phyloP scores from a whole-genome alignment of 1,140 invertebrate genomes.

The Lanistes nyassanus region DNA sequence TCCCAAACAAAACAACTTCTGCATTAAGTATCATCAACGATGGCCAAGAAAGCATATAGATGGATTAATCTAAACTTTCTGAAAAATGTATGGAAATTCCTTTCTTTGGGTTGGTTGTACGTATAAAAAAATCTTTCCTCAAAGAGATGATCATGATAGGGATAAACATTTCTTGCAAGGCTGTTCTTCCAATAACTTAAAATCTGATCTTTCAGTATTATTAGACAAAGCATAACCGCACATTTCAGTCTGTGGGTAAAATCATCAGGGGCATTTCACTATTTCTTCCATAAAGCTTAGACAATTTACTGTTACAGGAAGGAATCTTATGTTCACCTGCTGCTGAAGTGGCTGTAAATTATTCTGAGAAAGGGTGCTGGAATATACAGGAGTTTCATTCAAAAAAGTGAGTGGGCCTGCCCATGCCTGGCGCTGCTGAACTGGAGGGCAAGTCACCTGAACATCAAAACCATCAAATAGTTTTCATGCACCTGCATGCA shows the following conservation, averaged over 20 bases:
- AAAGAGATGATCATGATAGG: too few relatives aligned
- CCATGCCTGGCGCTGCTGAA: slow-evolving; percentile 57
- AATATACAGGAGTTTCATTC: slow-evolving; percentile 31
- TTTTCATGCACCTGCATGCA: not conserved
- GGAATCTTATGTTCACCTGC: not conserved
- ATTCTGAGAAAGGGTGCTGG: slow-evolving; percentile 28
- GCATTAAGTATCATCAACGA: not conserved
- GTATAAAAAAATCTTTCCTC: too few relatives aligned
- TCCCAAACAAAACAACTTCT: not conserved
- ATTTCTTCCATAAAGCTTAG: not conserved
- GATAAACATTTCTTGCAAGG: too few relatives aligned
- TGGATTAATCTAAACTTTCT: too few relatives aligned
- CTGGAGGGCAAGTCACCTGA: slow-evolving; percentile 58
- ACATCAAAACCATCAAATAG: not conserved
- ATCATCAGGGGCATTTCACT: too few relatives aligned
- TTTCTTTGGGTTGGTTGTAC: too few relatives aligned
- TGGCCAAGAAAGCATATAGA: not conserved
- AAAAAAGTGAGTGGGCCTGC: slow-evolving; percentile 48
- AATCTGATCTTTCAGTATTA: too few relatives aligned
- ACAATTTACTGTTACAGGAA: not conserved
- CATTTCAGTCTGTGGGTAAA: too few relatives aligned
- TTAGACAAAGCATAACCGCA: too few relatives aligned
- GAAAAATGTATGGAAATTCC: too few relatives aligned
- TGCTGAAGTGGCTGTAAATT: slow-evolving; percentile 6
- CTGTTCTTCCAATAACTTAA: too few relatives aligned